Evolutionary conservation across 2,113 vertebrate species (phyloP), one percentile per base, ranked within the genome.

Genomic region (Chloropsis hardwickii): DNA sequence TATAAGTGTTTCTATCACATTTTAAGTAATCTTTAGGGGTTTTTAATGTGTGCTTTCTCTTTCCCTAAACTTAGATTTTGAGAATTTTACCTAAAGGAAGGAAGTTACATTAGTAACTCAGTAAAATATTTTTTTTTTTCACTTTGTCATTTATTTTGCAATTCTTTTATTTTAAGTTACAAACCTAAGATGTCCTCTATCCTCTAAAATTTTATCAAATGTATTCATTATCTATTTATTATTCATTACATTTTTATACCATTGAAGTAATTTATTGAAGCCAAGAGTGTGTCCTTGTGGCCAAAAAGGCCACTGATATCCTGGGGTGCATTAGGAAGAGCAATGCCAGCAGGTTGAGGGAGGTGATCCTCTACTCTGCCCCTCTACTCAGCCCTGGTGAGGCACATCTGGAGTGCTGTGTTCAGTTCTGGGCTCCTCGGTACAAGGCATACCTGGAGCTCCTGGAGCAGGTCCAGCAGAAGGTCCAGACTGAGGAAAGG

Each of bases 301-400:
- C 10, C 29, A 31, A 47, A n/a, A 29, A 61, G 16, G 16, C 9
- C 40, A 54, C 1, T 0, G 1, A 21, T 35, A 4, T 31, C 17
- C 17, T 23, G 29, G 11, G 11, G 4, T 25, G 8, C 11, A 13
- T 27, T 22, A 53, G 29, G 54, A 61, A 5, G 11, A 47, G 6
- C 40, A 27, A 0, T 47, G 29, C 7, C 40, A 67, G 39, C 4
- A 40, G 13, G 3, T 5, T 0, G 0, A 11, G 20, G 6, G 29
- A 47, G 4, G 12, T 61, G 47, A 47, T 23, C 19, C 54, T 37
- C 37, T 37, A 37, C 37, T 37, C 37, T 61, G 14, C 17, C 14
- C 5, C 11, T 61, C 3, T 8, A 0, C 24, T 47, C 11, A 3
- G 7, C 29, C n/a, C 25, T 21, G 3, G 7, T 35, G 9, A 40